phyloP scores from a whole-genome alignment of 64 coral and sea anemone genomes.

The Anthopleura sola region DNA sequence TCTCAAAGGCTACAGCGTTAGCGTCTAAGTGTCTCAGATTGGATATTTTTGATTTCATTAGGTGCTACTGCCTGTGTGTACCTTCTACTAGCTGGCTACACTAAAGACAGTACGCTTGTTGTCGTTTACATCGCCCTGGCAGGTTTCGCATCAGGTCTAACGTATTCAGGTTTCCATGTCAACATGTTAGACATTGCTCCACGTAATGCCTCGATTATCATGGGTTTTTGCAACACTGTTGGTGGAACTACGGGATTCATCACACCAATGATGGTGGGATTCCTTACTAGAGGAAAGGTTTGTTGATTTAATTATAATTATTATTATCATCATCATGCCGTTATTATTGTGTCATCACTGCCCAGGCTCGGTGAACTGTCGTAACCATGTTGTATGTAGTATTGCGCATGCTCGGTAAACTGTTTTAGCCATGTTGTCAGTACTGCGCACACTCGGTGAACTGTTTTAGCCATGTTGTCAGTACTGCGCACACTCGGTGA shows the following conservation, averaged over 20 bases:
- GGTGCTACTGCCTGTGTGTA: constrained; percentile 61
- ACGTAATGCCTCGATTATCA: constrained; percentile 67
- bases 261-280: constrained; percentile 84
- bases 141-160: constrained; percentile 41
- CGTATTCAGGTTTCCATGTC: constrained; percentile 95
- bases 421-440: neutral
- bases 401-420: neutral
- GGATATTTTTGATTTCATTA: neutral
- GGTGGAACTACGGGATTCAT: constrained; percentile 72
- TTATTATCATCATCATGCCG: neutral
- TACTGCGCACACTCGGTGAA: neutral
- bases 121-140: constrained; percentile 59
- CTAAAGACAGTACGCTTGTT: constrained; percentile 21
- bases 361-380: neutral
- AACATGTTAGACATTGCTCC: constrained; percentile 91
- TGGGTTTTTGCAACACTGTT: constrained; percentile 80
- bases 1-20: no score
- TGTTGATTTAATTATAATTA: neutral
- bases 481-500: neutral
- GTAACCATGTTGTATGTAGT: neutral
- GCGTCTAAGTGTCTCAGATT: neutral
- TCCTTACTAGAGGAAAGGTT: constrained; percentile 76
- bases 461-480: neutral
- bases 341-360: neutral
- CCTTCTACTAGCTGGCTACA: constrained; percentile 71